A percentile compares a stretch with the other conserved stretches of the same genome.
Evolutionary conservation across 2,113 vertebrate genomes (phyloP).

Genomic region (Cygnus buccinator): DNA sequence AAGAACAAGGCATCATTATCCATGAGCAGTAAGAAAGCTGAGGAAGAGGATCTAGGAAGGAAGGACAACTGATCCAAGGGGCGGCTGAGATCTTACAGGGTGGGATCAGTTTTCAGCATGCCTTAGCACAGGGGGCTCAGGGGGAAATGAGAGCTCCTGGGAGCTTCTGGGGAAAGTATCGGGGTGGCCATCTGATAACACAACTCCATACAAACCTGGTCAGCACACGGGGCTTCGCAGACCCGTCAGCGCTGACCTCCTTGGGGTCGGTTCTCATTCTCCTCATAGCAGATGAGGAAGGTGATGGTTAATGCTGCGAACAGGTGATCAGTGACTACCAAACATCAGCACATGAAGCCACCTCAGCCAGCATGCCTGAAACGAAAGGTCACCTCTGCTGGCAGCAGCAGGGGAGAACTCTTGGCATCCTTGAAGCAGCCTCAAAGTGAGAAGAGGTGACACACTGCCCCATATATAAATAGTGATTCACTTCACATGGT

Average conservation of each 20-base stretch:
- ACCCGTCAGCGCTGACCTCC: not conserved
- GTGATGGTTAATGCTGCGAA: not conserved
- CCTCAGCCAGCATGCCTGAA: not conserved
- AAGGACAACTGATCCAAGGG: constrained; percentile 8
- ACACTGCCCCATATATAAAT: not conserved
- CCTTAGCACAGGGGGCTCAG: not conserved
- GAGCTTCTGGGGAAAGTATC: not conserved
- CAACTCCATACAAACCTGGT: not conserved
- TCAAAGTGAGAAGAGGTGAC: not conserved
- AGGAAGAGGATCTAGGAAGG: not conserved
- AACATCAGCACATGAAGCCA: not conserved
- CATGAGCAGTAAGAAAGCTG: not conserved
- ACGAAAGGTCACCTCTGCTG: not conserved
- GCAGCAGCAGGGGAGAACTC: not conserved
- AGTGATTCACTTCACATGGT: not conserved
- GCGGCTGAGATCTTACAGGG: not conserved
- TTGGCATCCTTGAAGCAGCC: not conserved
- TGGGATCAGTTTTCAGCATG: not conserved
- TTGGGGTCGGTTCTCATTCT: accelerated
- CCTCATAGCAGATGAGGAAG: not conserved
- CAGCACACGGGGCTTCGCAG: not conserved
- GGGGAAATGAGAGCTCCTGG: constrained; percentile 1
- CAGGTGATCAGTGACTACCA: not conserved
- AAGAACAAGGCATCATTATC: not conserved
- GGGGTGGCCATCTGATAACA: not conserved